Evolutionary conservation across 2,888 invertebrate genomes (phyloP).

Genomic region (Dynastes grantii): DNA sequence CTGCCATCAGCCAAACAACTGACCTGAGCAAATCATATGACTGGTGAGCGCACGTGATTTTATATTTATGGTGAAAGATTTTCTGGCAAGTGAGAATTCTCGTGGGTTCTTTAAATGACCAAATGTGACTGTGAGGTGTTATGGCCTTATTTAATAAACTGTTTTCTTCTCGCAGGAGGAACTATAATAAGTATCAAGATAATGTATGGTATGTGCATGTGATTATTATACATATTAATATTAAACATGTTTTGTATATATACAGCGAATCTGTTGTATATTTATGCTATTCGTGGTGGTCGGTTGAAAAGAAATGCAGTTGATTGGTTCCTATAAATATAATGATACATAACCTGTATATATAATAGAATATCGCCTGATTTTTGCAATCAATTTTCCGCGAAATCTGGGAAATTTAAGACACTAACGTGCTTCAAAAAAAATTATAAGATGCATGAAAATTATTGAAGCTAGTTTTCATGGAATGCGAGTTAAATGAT

Average conservation of each 20-base stretch:
- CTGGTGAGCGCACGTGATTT: slow-evolving; percentile 67
- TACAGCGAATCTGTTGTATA: background rate
- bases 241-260: slow-evolving; percentile 2
- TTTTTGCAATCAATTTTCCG: slow-evolving; percentile 21
- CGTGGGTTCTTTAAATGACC: slow-evolving; percentile 54
- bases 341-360: slow-evolving; percentile 44
- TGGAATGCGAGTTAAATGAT: too few species aligned
- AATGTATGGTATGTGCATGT: slow-evolving; percentile 69
- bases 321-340: slow-evolving; percentile 29
- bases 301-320: slow-evolving; percentile 16
- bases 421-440: background rate
- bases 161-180: slow-evolving; percentile 76
- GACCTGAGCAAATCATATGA: slow-evolving; percentile 65
- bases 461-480: too few species aligned
- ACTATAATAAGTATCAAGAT: slow-evolving; percentile 71
- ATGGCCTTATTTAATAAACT: slow-evolving; percentile 86
- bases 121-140: slow-evolving; percentile 63
- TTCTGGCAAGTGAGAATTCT: slow-evolving; percentile 57
- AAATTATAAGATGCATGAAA: background rate
- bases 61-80: slow-evolving; percentile 65
- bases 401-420: background rate
- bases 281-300: background rate
- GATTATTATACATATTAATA: slow-evolving; percentile 29
- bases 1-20: slow-evolving; percentile 58
- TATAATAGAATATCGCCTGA: slow-evolving; percentile 12